Evolutionary conservation across 2,888 invertebrate species (phyloP).

Genomic region (Drosophila eohydei): DNA sequence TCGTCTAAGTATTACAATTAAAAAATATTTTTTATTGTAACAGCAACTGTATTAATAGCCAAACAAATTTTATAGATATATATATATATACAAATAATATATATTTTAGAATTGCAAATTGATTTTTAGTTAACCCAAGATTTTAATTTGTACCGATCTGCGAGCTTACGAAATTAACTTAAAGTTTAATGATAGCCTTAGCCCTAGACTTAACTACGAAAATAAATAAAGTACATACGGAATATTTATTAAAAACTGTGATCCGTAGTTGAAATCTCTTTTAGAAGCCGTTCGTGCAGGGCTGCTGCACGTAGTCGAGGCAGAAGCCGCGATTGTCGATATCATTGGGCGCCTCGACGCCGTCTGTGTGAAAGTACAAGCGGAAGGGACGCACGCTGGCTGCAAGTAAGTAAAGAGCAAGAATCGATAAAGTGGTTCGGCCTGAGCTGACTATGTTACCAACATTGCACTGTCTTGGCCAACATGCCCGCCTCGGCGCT

Average conservation of each 20-base stretch:
- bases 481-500: conserved; percentile 90
- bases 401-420: conserved; percentile 85
- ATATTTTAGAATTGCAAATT: conserved; percentile 26
- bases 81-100: conserved; percentile 10
- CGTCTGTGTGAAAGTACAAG: conserved; percentile 91
- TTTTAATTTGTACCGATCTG: conserved; percentile 62
- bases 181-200: conserved; percentile 45
- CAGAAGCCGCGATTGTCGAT: conserved; percentile 92
- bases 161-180: conserved; percentile 57
- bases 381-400: conserved; percentile 93
- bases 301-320: conserved; percentile 93
- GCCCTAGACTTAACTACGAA: conserved; percentile 64
- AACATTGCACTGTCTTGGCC: conserved; percentile 90
- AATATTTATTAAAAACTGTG: conserved; percentile 51
- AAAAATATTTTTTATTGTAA: conserved; percentile 40
- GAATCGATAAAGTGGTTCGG: no score
- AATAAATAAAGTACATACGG: conserved; percentile 62
- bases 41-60: conserved; percentile 67
- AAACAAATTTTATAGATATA: conserved; percentile 51
- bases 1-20: conserved; percentile 75
- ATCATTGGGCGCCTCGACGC: conserved; percentile 90
- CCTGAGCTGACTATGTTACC: conserved; percentile 80
- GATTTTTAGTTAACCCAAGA: conserved; percentile 17
- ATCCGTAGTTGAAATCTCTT: background rate
- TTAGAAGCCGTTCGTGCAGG: conserved; percentile 88